Conservation (phyloP, 2,113 vertebrate genomes). For the Coryphaenoides rupestris region DNA sequence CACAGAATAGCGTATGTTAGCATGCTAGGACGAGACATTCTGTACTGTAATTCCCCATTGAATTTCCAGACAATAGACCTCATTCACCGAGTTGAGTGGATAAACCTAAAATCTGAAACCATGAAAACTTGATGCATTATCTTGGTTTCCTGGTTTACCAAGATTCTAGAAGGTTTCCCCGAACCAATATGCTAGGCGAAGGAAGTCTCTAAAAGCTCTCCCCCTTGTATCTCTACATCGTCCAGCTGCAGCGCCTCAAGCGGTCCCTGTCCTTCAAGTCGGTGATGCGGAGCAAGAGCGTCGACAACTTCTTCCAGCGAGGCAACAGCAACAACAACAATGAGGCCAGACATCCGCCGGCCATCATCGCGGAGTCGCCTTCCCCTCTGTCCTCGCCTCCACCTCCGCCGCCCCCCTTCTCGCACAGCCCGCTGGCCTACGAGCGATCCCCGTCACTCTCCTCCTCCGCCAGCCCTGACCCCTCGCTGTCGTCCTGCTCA, state of each 20-base stretch:
- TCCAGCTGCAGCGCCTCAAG: constrained; percentile 83
- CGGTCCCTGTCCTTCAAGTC: constrained; percentile 87
- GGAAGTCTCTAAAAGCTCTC: no score
- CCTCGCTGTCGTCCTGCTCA: constrained; percentile 59
- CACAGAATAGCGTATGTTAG: no score
- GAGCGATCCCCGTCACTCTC: constrained; percentile 66
- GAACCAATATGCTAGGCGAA: no score
- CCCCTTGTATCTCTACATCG: constrained; percentile 8
- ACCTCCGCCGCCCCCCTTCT: constrained; percentile 64
- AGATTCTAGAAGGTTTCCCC: no score
- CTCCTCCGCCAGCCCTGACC: constrained; percentile 63
- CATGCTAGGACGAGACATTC: no score
- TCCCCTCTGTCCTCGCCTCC: constrained; percentile 39
- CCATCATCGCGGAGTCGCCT: constrained; percentile 72
- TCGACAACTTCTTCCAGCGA: constrained; percentile 88
- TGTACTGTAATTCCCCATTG: no score
- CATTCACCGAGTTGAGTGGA: no score
- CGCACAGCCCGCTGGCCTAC: constrained; percentile 49
- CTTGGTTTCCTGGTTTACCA: no score
- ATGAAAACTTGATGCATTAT: no score
- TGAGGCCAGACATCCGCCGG: constrained; percentile 67
- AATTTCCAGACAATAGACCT: no score
- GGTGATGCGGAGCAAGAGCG: constrained; percentile 86
- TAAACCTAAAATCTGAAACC: no score
- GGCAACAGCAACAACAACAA: constrained; percentile 72